phyloP scores from a whole-genome alignment of 2,888 invertebrate genomes.

The Lamellibrachia columna region DNA sequence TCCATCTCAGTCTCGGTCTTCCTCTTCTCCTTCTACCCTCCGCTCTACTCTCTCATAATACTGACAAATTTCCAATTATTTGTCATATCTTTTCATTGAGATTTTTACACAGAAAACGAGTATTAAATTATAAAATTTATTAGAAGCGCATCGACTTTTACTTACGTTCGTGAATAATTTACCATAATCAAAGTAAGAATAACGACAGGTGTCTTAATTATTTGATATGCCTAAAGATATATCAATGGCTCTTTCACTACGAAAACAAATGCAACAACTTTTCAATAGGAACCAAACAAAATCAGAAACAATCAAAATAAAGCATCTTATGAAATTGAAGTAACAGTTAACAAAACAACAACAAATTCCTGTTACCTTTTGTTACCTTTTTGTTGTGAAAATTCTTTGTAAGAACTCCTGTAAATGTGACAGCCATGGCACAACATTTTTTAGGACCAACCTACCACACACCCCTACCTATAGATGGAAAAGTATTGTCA shows the following conservation, averaged over 20 bases:
- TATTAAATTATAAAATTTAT: neutral
- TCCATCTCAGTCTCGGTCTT: too few species aligned
- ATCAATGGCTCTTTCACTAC: too few species aligned
- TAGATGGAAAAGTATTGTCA: too few species aligned
- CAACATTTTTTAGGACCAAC: neutral
- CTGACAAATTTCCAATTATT: neutral
- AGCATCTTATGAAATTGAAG: neutral
- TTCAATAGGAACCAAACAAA: neutral
- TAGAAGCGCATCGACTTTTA: neutral
- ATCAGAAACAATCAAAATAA: neutral
- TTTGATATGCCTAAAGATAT: neutral
- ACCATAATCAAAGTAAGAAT: neutral
- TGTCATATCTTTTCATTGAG: neutral
- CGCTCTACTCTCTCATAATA: neutral
- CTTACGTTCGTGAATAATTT: too few species aligned
- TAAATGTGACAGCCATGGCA: neutral
- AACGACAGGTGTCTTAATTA: neutral
- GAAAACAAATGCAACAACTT: neutral
- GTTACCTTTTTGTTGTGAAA: neutral
- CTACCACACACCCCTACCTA: too few species aligned
- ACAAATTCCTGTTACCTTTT: neutral
- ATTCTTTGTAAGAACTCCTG: conserved; percentile 8
- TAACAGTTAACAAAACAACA: neutral
- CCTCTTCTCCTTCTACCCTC: too few species aligned
- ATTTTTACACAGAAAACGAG: neutral